These are phyloP conservation scores for Malurus cyaneus DNA, from an alignment of 2,113 vertebrate species.

Conservation along the genomic window DNA sequence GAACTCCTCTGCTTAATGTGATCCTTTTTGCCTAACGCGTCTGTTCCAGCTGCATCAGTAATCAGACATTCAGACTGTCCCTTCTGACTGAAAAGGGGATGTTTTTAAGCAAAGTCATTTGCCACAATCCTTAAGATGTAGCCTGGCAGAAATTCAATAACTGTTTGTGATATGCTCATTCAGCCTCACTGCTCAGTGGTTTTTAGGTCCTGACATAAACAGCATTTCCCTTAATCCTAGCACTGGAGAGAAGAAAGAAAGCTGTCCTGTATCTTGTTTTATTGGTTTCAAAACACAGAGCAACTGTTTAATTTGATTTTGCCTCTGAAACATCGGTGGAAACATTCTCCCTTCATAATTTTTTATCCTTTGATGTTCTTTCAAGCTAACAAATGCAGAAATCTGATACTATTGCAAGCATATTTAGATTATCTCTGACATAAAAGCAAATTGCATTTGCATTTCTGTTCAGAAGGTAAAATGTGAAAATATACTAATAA, in stretches of 20 bases:
- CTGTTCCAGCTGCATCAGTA: slow-evolving; percentile 63
- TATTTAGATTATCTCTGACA: slow-evolving; percentile 16
- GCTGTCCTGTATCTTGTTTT: slow-evolving; percentile 20
- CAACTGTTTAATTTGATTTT: slow-evolving; percentile 47
- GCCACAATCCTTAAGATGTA: slow-evolving; percentile 67
- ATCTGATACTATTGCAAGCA: slow-evolving; percentile 30
- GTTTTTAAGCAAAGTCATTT: slow-evolving; percentile 73
- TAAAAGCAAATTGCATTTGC: slow-evolving; percentile 20
- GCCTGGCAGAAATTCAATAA: slow-evolving; percentile 78
- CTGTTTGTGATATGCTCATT: slow-evolving; percentile 72
- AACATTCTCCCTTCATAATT: not conserved
- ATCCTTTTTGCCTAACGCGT: slow-evolving; percentile 50
- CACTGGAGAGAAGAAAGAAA: slow-evolving; percentile 22
- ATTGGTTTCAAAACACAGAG: slow-evolving; percentile 48
- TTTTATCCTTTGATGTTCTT: slow-evolving; percentile 53
- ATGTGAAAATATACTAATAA: not conserved
- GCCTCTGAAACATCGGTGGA: not conserved
- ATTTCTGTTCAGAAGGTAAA: slow-evolving; percentile 46
- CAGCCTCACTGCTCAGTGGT: slow-evolving; percentile 41
- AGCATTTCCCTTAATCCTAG: slow-evolving; percentile 59
- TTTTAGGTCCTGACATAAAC: slow-evolving; percentile 63
- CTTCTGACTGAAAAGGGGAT: slow-evolving; percentile 55
- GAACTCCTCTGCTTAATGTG: slow-evolving; percentile 64
- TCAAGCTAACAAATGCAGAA: slow-evolving; percentile 45
- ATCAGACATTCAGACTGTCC: slow-evolving; percentile 66